These are phyloP conservation scores for Nephrotoma appendiculata DNA, from an alignment of 2,888 invertebrate species.

Conservation along the genomic window DNA sequence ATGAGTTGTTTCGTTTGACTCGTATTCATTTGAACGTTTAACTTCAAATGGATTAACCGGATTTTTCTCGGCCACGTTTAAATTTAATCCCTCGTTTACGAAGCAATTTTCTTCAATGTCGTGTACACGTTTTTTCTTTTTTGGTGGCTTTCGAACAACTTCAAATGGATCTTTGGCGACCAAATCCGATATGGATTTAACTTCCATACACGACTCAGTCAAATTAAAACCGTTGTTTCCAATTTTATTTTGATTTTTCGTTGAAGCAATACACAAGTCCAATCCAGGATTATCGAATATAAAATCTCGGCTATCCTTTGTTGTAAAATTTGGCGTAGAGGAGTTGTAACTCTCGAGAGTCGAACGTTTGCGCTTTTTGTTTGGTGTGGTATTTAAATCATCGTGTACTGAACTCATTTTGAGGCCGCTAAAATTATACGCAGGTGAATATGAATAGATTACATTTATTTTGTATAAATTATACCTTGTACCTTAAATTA, in stretches of 20 bases:
- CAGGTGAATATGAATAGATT: neutral
- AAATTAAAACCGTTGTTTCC: conserved; percentile 13
- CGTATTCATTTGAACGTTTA: conserved; percentile 2
- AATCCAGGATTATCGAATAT: conserved; percentile 17
- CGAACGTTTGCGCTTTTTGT: conserved; percentile 28
- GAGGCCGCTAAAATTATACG: neutral
- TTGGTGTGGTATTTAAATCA: conserved; percentile 14
- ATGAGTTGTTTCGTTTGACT: conserved; percentile 11
- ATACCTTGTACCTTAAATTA: too few relatives aligned
- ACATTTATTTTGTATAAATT: too few relatives aligned
- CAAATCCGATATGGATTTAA: conserved; percentile 26
- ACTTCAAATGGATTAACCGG: conserved; percentile 32
- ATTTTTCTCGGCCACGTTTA: conserved; percentile 26
- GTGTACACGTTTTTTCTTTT: conserved; percentile 26
- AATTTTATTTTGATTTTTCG: conserved; percentile 13
- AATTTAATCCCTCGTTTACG: conserved; percentile 29
- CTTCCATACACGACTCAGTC: conserved; percentile 21
- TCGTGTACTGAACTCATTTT: neutral
- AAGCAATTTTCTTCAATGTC: conserved; percentile 23
- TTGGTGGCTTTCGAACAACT: conserved; percentile 28
- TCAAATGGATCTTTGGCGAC: conserved; percentile 22
- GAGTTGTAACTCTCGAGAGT: conserved; percentile 17
- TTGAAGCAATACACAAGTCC: conserved; percentile 10
- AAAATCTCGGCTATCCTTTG: conserved; percentile 17
- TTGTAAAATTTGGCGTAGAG: conserved; percentile 23